phyloP scores from a whole-genome alignment of 2,888 invertebrate species.

The Chymomyza fuscimana region DNA sequence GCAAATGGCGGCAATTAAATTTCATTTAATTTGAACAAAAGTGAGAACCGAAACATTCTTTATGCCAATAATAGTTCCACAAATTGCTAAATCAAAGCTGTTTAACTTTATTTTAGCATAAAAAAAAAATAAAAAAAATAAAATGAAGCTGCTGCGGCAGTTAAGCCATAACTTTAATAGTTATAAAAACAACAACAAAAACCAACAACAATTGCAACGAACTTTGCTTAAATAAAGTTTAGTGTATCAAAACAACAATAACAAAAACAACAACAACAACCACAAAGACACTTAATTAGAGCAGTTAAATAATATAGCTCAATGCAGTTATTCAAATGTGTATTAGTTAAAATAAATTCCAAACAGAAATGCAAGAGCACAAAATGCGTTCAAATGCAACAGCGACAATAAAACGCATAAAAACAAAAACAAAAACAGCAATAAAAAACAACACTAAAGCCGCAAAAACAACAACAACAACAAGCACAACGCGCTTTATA shows the following conservation, averaged over 20 bases:
- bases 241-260: not conserved
- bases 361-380: slow-evolving; percentile 56
- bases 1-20: too few species aligned
- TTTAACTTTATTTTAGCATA: not conserved
- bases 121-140: not conserved
- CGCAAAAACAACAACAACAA: not conserved
- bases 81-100: too few species aligned
- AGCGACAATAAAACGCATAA: slow-evolving; percentile 39
- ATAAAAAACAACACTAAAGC: slow-evolving; percentile 13
- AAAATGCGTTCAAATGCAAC: slow-evolving; percentile 71
- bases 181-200: not conserved
- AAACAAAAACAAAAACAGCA: slow-evolving; percentile 17
- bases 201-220: not conserved
- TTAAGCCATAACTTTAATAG: not conserved
- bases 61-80: too few species aligned
- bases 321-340: slow-evolving; percentile 68
- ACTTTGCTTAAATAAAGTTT: slow-evolving; percentile 15
- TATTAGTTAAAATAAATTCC: slow-evolving; percentile 65
- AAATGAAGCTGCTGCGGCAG: not conserved
- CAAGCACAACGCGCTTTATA: slow-evolving; percentile 26
- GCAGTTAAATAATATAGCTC: slow-evolving; percentile 29
- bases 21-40: too few species aligned
- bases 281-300: slow-evolving; percentile 18
- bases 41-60: too few species aligned
- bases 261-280: slow-evolving; percentile 16